These are phyloP conservation scores for Mastacembelus armatus DNA, from an alignment of 2,797 vertebrate species.

Conservation along the genomic window DNA sequence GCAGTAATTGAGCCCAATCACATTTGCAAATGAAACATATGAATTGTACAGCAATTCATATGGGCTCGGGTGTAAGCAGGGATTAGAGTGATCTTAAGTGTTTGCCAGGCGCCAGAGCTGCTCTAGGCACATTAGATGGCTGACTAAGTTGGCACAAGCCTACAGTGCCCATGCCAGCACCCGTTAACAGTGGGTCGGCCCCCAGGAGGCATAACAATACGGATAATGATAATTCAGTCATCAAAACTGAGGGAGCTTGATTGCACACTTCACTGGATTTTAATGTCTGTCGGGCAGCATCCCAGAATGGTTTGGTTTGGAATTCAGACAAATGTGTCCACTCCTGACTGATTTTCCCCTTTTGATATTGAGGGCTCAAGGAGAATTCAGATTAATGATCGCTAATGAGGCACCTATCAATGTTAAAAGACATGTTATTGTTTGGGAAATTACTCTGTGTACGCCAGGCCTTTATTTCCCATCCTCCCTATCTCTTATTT, in stretches of 20 bases:
- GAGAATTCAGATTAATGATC: conserved; percentile 31
- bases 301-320: conserved; percentile 30
- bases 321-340: conserved; percentile 14
- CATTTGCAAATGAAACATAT: conserved; percentile 61
- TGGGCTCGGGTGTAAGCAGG: conserved; percentile 39
- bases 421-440: conserved; percentile 10
- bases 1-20: conserved; percentile 30
- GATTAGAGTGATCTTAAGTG: conserved; percentile 71
- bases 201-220: conserved; percentile 51
- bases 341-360: conserved; percentile 7
- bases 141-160: conserved; percentile 71
- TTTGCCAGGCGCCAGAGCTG: conserved; percentile 64
- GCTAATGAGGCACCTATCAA: background rate
- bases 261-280: conserved; percentile 50
- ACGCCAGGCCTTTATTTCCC: conserved; percentile 23
- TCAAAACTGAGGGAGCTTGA: conserved; percentile 42
- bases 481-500: conserved; percentile 30
- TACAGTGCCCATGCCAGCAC: conserved; percentile 43
- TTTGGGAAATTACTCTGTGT: conserved; percentile 24
- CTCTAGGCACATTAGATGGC: conserved; percentile 67
- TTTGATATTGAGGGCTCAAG: conserved; percentile 5
- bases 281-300: conserved; percentile 28
- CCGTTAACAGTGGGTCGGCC: conserved; percentile 34
- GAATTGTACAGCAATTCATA: conserved; percentile 61
- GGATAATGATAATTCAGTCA: conserved; percentile 64